Base-by-base conservation (phyloP, 1,140 invertebrate genomes). In the Potamilus streckersoni region DNA sequence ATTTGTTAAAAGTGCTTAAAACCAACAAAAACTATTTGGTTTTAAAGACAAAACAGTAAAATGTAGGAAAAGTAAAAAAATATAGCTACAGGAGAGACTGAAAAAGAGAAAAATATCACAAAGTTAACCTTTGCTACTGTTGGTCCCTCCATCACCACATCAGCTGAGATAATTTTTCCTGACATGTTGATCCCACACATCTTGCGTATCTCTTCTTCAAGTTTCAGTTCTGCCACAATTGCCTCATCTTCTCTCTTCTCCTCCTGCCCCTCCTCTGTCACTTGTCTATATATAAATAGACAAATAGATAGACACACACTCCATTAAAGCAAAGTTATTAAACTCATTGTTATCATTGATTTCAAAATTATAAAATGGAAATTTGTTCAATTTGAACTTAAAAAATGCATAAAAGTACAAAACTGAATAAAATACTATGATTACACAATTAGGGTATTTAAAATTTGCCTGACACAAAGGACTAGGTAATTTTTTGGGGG, bases 181-280 rank as follows among this genome's bases (percentile, higher is more conserved):
- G 80, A 62, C 79, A 83, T 79, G 63, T 80, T 82, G 19, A 82
- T 87, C 15, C 93, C 92, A 87, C 95, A 95, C 11, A 93, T 91
- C 91, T 95, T 96, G 84, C 91, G 91, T 2, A 97, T 93, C 90
- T 95, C 93, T 89, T 97, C 95, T 55, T 92, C 84, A 13, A 91
- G 72, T 13, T 84, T 86, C 31, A 85, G 72, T 23, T 79, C 69
- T 19, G 82, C 82, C 12, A 74, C 60, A 19, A 71, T 71, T 38
- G 62, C 61, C 12, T 79, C 82, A 17, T 82, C 83, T 19, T 81
- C 74, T 20, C 71, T 79, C 16, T 73, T 70, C 27, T 83, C 82
- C 57, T 69, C 74, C 82, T 78, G 56, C 65, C 73, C 68, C 13
- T 31, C 75, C 19, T 56, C 23, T 27, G 19, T 31, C 16, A 56